These are phyloP conservation scores for Syndactyla subalaris DNA, from an alignment of 2,797 vertebrate species.

Conservation along the genomic window DNA sequence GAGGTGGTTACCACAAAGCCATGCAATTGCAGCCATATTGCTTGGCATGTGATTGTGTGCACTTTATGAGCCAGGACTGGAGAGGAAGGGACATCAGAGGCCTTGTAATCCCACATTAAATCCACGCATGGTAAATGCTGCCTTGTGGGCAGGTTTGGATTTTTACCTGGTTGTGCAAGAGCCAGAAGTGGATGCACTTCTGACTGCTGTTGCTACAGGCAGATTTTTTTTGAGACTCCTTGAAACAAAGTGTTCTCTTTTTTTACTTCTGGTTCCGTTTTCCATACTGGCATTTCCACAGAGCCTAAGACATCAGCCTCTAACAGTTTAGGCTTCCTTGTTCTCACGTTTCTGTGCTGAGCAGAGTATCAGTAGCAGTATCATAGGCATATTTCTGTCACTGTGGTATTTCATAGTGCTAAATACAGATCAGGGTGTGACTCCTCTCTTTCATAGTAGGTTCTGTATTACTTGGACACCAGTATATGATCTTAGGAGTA, in stretches of 20 bases:
- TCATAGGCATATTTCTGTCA: background rate
- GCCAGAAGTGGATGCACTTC: background rate
- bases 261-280: background rate
- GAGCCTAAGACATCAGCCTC: background rate
- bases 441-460: background rate
- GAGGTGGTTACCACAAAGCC: background rate
- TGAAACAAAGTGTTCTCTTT: background rate
- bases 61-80: background rate
- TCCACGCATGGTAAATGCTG: background rate
- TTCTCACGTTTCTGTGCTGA: background rate
- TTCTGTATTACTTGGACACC: background rate
- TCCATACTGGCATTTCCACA: background rate
- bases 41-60: background rate
- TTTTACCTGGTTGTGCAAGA: background rate
- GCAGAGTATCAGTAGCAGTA: background rate
- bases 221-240: background rate
- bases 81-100: background rate
- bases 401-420: background rate
- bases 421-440: background rate
- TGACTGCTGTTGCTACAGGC: background rate
- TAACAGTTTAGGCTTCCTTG: background rate
- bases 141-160: background rate
- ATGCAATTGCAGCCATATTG: fast-evolving
- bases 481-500: background rate
- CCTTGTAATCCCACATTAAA: background rate